Evolutionary conservation across 2,797 vertebrate genomes (phyloP).

Genomic region (Parambassis ranga): DNA sequence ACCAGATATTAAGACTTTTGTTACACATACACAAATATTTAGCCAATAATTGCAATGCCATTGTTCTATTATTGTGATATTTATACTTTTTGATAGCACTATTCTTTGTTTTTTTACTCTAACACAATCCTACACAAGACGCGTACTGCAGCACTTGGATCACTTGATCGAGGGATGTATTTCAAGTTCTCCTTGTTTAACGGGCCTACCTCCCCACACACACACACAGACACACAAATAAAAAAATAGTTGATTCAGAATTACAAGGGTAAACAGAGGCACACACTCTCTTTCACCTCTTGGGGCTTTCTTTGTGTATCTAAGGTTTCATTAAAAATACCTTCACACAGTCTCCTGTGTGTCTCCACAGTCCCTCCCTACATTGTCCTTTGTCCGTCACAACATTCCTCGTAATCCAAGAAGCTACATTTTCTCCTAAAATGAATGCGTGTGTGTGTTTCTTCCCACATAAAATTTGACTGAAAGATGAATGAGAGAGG

Average conservation of each 20-base stretch:
- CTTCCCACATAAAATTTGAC: conserved; percentile 2
- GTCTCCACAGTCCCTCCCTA: conserved; percentile 51
- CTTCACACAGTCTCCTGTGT: conserved; percentile 45
- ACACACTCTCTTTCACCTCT: neutral
- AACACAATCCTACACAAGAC: neutral
- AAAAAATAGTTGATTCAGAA: neutral
- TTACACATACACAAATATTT: too few relatives aligned
- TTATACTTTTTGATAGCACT: too few relatives aligned
- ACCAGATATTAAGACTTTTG: too few relatives aligned
- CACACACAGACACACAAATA: neutral
- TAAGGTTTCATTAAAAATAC: conserved; percentile 28
- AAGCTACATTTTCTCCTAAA: conserved; percentile 50
- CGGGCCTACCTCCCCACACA: neutral
- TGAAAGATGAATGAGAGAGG: neutral
- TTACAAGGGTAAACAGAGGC: neutral
- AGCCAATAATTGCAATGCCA: too few relatives aligned
- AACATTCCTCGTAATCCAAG: conserved; percentile 72
- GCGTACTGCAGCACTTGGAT: neutral
- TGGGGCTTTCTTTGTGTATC: neutral
- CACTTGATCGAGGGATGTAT: conserved; percentile 16
- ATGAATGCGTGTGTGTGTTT: conserved; percentile 30
- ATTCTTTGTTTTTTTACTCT: too few relatives aligned
- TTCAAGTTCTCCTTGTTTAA: conserved; percentile 68
- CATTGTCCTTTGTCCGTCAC: conserved; percentile 61
- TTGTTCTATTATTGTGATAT: too few relatives aligned